These are phyloP conservation scores for Manduca sexta DNA, from an alignment of 1,140 invertebrate species.

Conservation along the genomic window DNA sequence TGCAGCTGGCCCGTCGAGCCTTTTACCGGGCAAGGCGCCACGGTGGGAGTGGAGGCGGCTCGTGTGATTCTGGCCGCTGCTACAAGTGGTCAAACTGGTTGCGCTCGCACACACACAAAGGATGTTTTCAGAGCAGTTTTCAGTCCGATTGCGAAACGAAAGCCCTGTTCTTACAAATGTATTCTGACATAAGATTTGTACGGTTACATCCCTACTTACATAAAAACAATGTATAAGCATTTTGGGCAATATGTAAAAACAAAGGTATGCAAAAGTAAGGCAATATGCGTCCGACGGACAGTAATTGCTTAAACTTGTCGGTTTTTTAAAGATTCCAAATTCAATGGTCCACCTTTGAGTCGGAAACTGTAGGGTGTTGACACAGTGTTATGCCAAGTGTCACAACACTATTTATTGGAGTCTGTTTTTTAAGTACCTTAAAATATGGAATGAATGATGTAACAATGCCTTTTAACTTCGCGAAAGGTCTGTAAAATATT, in stretches of 20 bases:
- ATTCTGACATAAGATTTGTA: conserved; percentile 9
- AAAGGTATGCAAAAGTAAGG: background rate
- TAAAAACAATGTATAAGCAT: conserved; percentile 13
- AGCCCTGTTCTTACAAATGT: conserved; percentile 12
- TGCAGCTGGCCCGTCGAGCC: conserved; percentile 13
- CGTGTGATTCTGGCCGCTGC: conserved; percentile 6
- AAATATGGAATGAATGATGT: too few relatives aligned
- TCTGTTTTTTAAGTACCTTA: too few relatives aligned
- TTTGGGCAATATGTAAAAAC: conserved; percentile 1
- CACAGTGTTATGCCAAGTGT: too few relatives aligned
- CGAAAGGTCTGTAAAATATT: too few relatives aligned
- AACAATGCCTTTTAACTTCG: too few relatives aligned
- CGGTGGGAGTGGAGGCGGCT: background rate
- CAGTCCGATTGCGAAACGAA: conserved; percentile 27
- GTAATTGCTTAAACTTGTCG: background rate
- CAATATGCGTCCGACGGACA: background rate
- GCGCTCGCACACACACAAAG: conserved; percentile 18
- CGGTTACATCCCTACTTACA: conserved; percentile 13
- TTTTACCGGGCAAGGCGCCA: conserved; percentile 6
- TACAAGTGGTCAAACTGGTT: conserved; percentile 12
- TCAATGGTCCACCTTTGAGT: too few relatives aligned
- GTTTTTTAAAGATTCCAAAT: too few relatives aligned
- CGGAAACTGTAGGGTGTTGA: too few relatives aligned
- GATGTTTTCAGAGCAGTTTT: conserved; percentile 26
- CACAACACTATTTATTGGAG: too few relatives aligned